Conservation (phyloP, 2,113 vertebrate species). For the Cinclus cinclus region DNA sequence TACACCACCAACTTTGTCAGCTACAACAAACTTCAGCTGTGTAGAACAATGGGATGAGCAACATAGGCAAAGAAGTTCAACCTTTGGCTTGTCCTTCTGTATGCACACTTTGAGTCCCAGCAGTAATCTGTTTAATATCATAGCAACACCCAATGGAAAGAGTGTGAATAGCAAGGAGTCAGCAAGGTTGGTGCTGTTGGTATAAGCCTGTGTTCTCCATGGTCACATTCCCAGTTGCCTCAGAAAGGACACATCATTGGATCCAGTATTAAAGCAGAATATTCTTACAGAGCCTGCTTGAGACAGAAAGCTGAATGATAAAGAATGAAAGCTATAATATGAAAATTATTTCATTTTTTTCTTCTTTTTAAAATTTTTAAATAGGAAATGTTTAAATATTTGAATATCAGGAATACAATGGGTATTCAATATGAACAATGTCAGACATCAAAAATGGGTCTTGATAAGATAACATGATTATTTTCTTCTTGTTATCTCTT, state of each 20-base stretch:
- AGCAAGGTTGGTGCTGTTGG: not conserved
- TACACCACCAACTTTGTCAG: not conserved
- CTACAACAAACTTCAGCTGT: not conserved
- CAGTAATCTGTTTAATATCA: conserved; percentile 66
- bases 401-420: not conserved
- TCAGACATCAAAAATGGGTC: not conserved
- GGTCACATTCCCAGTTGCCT: not conserved
- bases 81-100: conserved; percentile 9
- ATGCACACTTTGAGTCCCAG: not conserved
- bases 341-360: not conserved
- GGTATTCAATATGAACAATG: not conserved
- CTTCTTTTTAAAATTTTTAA: not conserved
- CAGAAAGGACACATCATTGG: not conserved
- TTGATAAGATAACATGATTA: not conserved
- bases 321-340: not conserved
- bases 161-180: conserved; percentile 66
- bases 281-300: not conserved
- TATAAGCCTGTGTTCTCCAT: not conserved
- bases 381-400: not conserved
- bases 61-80: not conserved
- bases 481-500: not conserved
- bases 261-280: not conserved
- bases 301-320: not conserved
- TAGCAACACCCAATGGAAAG: conserved; percentile 75
- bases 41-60: not conserved